These are phyloP conservation scores for Phortica variegata DNA, from an alignment of 1,140 invertebrate genomes.

Conservation along the genomic window DNA sequence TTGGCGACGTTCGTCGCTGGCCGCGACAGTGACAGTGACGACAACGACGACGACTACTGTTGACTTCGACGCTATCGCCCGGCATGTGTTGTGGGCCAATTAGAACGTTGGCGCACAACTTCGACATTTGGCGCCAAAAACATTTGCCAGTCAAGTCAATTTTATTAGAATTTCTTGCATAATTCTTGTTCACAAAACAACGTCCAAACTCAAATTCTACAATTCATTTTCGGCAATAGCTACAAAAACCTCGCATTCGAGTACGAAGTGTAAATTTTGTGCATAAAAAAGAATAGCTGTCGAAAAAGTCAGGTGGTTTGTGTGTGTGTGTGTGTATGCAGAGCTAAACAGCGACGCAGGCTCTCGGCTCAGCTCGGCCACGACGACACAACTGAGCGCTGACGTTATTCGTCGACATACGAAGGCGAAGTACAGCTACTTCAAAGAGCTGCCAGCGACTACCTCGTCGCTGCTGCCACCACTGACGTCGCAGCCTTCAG, in stretches of 20 bases:
- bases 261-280: slow-evolving; percentile 15
- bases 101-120: background rate
- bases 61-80: background rate
- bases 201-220: no score
- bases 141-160: background rate
- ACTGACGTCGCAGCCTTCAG: background rate
- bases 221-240: slow-evolving; percentile 12
- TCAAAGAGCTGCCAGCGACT: slow-evolving; percentile 31
- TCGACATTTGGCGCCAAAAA: slow-evolving; percentile 13
- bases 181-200: slow-evolving; percentile 14
- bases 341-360: slow-evolving; percentile 30
- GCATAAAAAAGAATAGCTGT: slow-evolving; percentile 32
- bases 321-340: slow-evolving; percentile 6
- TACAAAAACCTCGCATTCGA: slow-evolving; percentile 8
- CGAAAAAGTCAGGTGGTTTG: slow-evolving; percentile 1
- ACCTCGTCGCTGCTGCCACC: slow-evolving; percentile 1
- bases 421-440: slow-evolving; percentile 46
- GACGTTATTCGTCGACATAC: slow-evolving; percentile 10
- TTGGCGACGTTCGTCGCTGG: background rate
- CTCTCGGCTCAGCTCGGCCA: background rate
- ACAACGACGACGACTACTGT: background rate
- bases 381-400: background rate
- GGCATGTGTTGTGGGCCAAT: background rate
- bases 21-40: background rate
- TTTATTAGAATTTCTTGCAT: slow-evolving; percentile 9